These are phyloP conservation scores for Drosophila sordidapex DNA, from an alignment of 2,888 invertebrate species.

Conservation along the genomic window DNA sequence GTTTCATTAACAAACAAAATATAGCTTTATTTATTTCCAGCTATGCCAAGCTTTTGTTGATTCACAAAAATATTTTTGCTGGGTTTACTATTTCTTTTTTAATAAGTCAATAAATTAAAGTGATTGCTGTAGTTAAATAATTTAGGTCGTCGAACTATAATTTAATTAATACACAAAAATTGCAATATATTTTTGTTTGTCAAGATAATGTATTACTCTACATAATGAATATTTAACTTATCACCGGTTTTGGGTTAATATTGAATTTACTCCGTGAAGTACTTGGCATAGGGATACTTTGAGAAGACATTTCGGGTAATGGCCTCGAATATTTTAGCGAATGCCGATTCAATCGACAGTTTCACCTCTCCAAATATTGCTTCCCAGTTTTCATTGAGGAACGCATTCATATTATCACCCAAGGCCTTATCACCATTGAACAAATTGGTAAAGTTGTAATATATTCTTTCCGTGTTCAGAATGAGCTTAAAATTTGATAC, in stretches of 20 bases:
- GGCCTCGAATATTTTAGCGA: slow-evolving; percentile 76
- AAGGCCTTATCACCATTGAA: slow-evolving; percentile 85
- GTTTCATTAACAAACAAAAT: background rate
- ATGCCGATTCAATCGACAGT: slow-evolving; percentile 62
- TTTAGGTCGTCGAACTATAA: too few relatives aligned
- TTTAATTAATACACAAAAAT: background rate
- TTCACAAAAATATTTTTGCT: background rate
- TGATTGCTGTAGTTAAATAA: background rate
- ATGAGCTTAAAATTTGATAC: slow-evolving; percentile 62
- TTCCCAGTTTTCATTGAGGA: slow-evolving; percentile 86
- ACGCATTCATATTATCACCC: slow-evolving; percentile 85
- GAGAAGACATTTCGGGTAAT: slow-evolving; percentile 83
- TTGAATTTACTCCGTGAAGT: slow-evolving; percentile 36
- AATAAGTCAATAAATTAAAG: background rate
- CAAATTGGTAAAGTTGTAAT: slow-evolving; percentile 82
- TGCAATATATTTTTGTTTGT: background rate
- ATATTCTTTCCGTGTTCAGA: slow-evolving; percentile 62
- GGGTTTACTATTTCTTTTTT: background rate
- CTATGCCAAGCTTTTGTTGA: background rate
- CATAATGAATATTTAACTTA: background rate
- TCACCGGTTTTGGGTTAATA: background rate
- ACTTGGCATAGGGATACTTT: slow-evolving; percentile 71
- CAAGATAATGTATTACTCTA: background rate
- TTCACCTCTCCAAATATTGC: slow-evolving; percentile 55
- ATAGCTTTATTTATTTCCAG: background rate